These are phyloP conservation scores for Campylorhamphus procurvoides DNA, from an alignment of 2,113 vertebrate genomes.

Conservation along the genomic window DNA sequence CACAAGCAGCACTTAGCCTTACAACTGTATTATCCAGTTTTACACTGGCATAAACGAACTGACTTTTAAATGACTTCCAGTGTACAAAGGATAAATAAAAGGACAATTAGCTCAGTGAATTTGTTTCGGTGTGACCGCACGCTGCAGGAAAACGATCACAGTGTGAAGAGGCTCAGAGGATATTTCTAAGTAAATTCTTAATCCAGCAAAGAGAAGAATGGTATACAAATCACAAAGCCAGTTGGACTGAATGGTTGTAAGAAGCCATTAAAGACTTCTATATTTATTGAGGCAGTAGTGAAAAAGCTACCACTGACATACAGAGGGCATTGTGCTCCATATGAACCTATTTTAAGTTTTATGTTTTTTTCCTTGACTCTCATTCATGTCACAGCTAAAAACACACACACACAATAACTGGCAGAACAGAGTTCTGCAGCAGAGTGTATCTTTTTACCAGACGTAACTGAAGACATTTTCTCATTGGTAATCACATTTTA, in stretches of 20 bases:
- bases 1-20: not conserved
- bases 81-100: constrained; percentile 16
- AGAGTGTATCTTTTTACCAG: not conserved
- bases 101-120: constrained; percentile 7
- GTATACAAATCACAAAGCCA: not conserved
- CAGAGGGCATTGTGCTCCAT: not conserved
- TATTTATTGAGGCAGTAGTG: constrained; percentile 5
- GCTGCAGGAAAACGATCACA: not conserved
- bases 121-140: not conserved
- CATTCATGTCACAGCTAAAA: not conserved
- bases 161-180: not conserved
- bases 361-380: not conserved
- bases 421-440: not conserved
- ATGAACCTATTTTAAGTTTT: not conserved
- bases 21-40: not conserved
- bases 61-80: constrained; percentile 1
- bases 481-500: not conserved
- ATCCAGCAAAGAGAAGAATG: not conserved
- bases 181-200: not conserved
- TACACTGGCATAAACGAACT: not conserved
- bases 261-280: not conserved
- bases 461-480: not conserved
- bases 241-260: not conserved
- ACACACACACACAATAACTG: not conserved
- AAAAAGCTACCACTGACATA: constrained; percentile 19